Evolutionary conservation across 2,888 invertebrate species (phyloP), one percentile per base, ranked within the genome.

Genomic region (Macroteleia sp.): DNA sequence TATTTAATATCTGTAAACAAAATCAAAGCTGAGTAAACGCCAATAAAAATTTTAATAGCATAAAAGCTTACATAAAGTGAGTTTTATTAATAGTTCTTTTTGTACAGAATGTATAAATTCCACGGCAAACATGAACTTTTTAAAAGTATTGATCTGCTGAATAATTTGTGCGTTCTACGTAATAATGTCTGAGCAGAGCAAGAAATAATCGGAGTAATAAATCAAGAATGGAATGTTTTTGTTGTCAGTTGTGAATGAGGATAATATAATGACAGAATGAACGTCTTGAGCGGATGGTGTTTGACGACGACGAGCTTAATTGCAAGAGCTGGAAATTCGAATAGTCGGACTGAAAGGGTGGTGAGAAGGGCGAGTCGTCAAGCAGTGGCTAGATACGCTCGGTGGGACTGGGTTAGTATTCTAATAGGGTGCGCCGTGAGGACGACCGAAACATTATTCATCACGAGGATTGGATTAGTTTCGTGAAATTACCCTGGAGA

Each of bases 361-460:
- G 70, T 30, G 71, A 66, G 69, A 52, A 64, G 69, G 48, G 46
- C 67, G 59, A 57, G 69, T 67, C 62, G 59, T 74, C 74, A 52
- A 44, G 66, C 52, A 36, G 54, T 61, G 52, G 67, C 67, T 52
- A 54, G 74, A 56, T 75, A 48, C 61, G 75, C 62, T 70, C 50
- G 39, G 39, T 62, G 67, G 54, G 71, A 76, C 79, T 76, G 41
- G 79, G 79, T 71, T 75, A 79, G 79, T 76, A 79, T 79, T 79
- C 75, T 76, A 79, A 79, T 71, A 56, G 79, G 67, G 69, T 74
- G 41, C 69, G 62, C 64, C 57, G 64, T 52, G 64, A 69, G 78
- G 74, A 81, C 82, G 81, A 83, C 82, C 82, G 75, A 80, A 81
- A 82, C 85, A 85, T 85, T 85, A 85, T 83, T 83, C 82, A 83